A percentile compares a stretch with the other conserved stretches of the same genome.
Evolutionary conservation across 1,140 invertebrate species (phyloP).

Genomic region (Eulimnadia texana): DNA sequence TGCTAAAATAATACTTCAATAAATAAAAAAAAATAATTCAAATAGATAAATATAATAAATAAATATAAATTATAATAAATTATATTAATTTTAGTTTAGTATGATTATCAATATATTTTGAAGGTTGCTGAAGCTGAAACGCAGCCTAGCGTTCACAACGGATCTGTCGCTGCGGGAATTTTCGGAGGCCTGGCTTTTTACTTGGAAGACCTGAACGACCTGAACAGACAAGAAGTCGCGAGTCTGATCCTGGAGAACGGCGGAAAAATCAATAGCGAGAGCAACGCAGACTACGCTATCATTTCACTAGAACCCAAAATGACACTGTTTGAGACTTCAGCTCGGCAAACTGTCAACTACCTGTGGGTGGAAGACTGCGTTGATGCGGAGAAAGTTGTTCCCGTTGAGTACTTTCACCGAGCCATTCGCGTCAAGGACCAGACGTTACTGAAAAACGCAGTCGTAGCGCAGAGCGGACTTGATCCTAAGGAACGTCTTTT

Average conservation of each 20-base stretch:
- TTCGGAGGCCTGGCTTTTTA: constrained; percentile 3
- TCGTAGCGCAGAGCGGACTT: constrained; percentile 62
- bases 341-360: background rate
- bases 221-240: background rate
- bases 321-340: background rate
- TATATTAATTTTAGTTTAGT: too few species aligned
- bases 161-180: background rate
- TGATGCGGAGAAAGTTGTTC: constrained; percentile 38
- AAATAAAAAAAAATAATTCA: too few species aligned
- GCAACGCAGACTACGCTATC: background rate
- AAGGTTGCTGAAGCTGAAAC: too few species aligned
- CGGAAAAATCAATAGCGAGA: background rate
- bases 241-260: background rate
- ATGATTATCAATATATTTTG: too few species aligned
- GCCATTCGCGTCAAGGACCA: constrained; percentile 35
- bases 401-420: constrained; percentile 44
- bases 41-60: too few species aligned
- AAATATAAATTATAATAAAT: too few species aligned
- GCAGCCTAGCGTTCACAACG: too few species aligned
- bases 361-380: constrained; percentile 37
- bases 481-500: constrained; percentile 50
- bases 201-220: background rate
- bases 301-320: background rate
- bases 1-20: too few species aligned
- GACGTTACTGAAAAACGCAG: constrained; percentile 47